These are phyloP conservation scores for Notechis scutatus DNA, from an alignment of 2,113 vertebrate genomes.

Conservation along the genomic window DNA sequence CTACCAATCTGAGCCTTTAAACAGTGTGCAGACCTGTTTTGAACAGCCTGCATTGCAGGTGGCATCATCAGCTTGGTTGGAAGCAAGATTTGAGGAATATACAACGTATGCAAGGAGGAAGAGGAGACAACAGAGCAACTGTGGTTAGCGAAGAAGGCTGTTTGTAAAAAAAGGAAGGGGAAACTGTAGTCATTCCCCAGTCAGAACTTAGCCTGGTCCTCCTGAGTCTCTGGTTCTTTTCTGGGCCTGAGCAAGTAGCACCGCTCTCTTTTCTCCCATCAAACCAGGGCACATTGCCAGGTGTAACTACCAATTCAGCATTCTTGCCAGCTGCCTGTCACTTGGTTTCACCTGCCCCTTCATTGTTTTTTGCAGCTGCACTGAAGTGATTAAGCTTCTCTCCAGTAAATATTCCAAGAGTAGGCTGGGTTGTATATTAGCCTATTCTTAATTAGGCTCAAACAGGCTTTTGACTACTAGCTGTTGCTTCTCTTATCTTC, in stretches of 20 bases:
- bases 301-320: not conserved
- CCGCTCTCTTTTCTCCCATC: not conserved
- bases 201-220: not conserved
- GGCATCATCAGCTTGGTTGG: not conserved
- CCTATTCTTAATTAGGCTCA: not conserved
- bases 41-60: not conserved
- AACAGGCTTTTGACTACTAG: not conserved
- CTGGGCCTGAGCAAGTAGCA: not conserved
- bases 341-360: not conserved
- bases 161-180: not conserved
- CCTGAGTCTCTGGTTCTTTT: not conserved
- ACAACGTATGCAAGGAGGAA: not conserved
- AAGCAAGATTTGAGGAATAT: not conserved
- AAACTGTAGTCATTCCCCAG: not conserved
- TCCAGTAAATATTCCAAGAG: not conserved
- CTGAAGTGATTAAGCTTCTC: not conserved
- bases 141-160: not conserved
- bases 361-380: not conserved
- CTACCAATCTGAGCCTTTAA: not conserved
- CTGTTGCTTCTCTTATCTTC: not conserved
- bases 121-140: not conserved
- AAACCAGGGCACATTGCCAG: not conserved
- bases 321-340: not conserved
- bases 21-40: not conserved
- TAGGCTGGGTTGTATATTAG: not conserved